Conservation (phyloP, 1,140 invertebrate genomes). For the Camponotus floridanus region DNA sequence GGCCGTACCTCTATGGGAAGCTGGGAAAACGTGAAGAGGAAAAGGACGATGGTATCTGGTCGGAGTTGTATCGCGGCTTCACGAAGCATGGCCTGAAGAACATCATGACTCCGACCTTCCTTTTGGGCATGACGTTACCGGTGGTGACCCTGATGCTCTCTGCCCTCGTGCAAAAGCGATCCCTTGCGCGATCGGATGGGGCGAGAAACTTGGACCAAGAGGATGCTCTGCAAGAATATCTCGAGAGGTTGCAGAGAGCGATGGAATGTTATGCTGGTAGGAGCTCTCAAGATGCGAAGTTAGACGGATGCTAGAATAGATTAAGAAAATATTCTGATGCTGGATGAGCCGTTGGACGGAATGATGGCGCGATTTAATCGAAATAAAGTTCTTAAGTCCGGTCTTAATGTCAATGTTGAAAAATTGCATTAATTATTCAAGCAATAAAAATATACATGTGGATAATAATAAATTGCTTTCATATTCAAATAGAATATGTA, state of each 20-base stretch:
- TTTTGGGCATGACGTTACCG: slow-evolving; percentile 83
- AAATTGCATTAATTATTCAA: neutral
- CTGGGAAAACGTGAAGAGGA: slow-evolving; percentile 70
- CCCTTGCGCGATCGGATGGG: slow-evolving; percentile 74
- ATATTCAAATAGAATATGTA: neutral
- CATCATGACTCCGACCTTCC: slow-evolving; percentile 83
- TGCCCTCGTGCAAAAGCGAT: slow-evolving; percentile 81
- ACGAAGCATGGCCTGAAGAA: slow-evolving; percentile 83
- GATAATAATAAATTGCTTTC: neutral
- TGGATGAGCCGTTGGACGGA: neutral
- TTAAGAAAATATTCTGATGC: neutral
- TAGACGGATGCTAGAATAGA: slow-evolving; percentile 61
- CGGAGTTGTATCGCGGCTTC: slow-evolving; percentile 80
- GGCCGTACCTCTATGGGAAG: slow-evolving; percentile 82
- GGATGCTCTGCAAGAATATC: slow-evolving; percentile 78
- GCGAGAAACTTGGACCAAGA: slow-evolving; percentile 66
- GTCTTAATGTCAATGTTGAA: neutral
- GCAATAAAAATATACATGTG: neutral
- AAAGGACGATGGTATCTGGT: slow-evolving; percentile 77
- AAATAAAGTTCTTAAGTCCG: neutral
- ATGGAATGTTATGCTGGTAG: slow-evolving; percentile 75
- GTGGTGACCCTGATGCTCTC: slow-evolving; percentile 82
- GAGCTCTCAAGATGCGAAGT: slow-evolving; percentile 46
- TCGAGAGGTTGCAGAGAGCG: slow-evolving; percentile 76
- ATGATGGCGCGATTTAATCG: neutral